Conservation (phyloP, 1,140 invertebrate genomes). For the Hyles vespertilio region DNA sequence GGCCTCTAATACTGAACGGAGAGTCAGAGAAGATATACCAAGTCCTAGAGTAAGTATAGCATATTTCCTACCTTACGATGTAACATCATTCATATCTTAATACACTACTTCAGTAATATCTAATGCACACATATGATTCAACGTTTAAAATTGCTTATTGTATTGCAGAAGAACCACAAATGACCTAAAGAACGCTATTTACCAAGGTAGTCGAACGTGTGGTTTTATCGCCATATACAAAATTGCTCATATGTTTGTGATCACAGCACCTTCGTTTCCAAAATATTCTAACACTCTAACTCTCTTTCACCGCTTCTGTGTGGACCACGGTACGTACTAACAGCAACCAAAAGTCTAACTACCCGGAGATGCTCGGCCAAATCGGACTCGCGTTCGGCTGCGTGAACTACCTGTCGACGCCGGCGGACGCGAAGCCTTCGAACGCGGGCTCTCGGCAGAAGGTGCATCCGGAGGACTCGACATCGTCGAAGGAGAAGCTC, state of each 20-base stretch:
- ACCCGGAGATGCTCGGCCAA: conserved; percentile 74
- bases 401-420: conserved; percentile 69
- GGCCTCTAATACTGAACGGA: conserved; percentile 83
- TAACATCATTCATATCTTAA: conserved; percentile 11
- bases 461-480: conserved; percentile 58
- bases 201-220: conserved; percentile 66
- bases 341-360: conserved; percentile 73
- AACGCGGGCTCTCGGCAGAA: conserved; percentile 47
- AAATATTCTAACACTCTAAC: conserved; percentile 4
- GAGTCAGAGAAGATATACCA: conserved; percentile 79
- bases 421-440: conserved; percentile 31
- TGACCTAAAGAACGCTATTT: conserved; percentile 70
- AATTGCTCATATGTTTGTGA: conserved; percentile 14
- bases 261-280: no score
- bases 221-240: conserved; percentile 30
- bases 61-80: neutral
- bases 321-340: conserved; percentile 43
- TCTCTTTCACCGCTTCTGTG: conserved; percentile 44
- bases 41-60: conserved; percentile 82
- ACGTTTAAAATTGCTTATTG: conserved; percentile 41
- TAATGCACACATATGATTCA: conserved; percentile 11
- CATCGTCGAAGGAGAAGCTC: conserved; percentile 50
- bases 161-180: conserved; percentile 71
- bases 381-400: conserved; percentile 73
- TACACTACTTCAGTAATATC: conserved; percentile 6